A percentile compares a stretch with the other conserved stretches of the same genome.
Conservation (phyloP, 2,113 vertebrate species). For the Prochilodus magdalenae region DNA sequence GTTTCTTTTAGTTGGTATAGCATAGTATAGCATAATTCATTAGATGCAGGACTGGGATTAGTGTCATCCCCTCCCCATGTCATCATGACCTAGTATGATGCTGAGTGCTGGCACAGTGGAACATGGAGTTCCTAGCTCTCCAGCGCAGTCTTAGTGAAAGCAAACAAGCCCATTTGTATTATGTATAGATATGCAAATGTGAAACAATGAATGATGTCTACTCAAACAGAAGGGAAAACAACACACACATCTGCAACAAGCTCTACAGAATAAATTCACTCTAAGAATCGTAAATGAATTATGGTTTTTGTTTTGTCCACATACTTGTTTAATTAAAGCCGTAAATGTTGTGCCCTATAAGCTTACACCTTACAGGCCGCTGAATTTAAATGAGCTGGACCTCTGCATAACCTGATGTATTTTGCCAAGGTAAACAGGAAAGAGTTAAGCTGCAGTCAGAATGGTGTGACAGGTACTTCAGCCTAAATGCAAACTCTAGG, state of each 20-base stretch:
- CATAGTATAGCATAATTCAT: background rate
- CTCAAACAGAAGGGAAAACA: background rate
- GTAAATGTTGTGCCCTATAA: background rate
- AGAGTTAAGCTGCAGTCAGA: slow-evolving; percentile 1
- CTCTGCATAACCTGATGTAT: background rate
- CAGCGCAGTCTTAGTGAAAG: background rate
- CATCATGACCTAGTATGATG: background rate
- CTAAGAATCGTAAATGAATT: no score
- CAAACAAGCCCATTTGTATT: background rate
- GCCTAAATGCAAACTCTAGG: background rate
- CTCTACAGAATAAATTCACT: no score
- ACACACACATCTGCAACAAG: no score
- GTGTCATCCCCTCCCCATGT: background rate
- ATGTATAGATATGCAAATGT: background rate
- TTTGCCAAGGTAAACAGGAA: background rate
- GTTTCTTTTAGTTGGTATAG: background rate
- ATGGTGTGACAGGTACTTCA: background rate
- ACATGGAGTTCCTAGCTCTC: background rate
- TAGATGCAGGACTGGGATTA: background rate
- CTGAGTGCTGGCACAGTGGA: background rate
- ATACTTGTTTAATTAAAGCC: background rate
- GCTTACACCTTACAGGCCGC: background rate
- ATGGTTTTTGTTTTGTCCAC: background rate
- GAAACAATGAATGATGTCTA: background rate
- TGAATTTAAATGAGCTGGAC: background rate